Evolutionary conservation across 2,888 invertebrate species (phyloP), one percentile per base, ranked within the genome.

Genomic region (Drosophila macrospina): DNA sequence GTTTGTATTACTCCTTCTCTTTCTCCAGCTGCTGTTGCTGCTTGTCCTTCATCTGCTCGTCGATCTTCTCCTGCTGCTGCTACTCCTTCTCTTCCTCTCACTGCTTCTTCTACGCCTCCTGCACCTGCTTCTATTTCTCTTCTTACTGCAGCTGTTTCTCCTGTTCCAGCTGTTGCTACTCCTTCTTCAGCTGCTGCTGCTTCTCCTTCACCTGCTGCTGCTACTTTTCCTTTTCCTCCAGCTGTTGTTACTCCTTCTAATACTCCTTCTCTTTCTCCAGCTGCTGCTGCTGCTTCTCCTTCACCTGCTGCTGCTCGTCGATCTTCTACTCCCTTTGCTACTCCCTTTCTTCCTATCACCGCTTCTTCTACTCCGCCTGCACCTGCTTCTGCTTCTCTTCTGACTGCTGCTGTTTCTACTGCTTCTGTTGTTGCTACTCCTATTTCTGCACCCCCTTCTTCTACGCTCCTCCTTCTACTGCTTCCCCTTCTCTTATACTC

Each of bases 171-270:
- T 32, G 0, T 4, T 11, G n/a, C n/a, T n/a, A n/a, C n/a, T n/a
- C n/a, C n/a, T n/a, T n/a, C n/a, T n/a, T n/a, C n/a, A n/a, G n/a
- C n/a, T n/a, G n/a, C n/a, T n/a, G n/a, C n/a, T n/a, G n/a, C n/a
- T n/a, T n/a, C n/a, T n/a, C n/a, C n/a, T n/a, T n/a, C n/a, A n/a
- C n/a, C n/a, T n/a, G n/a, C n/a, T n/a, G n/a, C n/a, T n/a, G n/a
- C n/a, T n/a, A n/a, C n/a, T 28, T 26, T 34, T 32, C 41, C 20
- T 3, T 2, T 3, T 20, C 3, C 20, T 20, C 20, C 20, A 2
- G 2, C 20, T 20, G 20, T 3, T 20, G 20, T n/a, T n/a, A n/a
- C n/a, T n/a, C n/a, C n/a, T n/a, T 83, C 86, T 82, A 74, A 51
- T 54, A 50, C 48, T 51, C 34, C 50, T 4, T 44, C 7, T 13